Evolutionary conservation across 2,888 invertebrate species (phyloP), one percentile per base, ranked within the genome.

Genomic region (Bombylius discolor): DNA sequence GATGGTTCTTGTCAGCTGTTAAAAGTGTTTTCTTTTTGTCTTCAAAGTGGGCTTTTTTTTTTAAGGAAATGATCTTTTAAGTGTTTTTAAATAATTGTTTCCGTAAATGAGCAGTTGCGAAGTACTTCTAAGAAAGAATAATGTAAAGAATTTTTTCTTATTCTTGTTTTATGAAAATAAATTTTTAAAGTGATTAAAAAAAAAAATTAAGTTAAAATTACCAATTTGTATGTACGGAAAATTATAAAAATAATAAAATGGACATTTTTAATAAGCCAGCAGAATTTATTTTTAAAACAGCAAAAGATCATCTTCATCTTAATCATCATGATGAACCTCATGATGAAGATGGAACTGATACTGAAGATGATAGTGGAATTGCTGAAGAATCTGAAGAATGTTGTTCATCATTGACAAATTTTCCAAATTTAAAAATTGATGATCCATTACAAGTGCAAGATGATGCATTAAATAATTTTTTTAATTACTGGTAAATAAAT

Each of bases 301-400:
- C n/a, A 14, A 7, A 44, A 12, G n/a, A 45, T 42, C 8, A 11
- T 42, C 11, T 42, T 42, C 4, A 42, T 42, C 8, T 42, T 42
- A 4, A 11, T 8, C 12, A 8, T 36, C 57, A 1, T 49, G 54
- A 34, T 54, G 51, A 13, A 44, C 53, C 39, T 57, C 59, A 34
- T 7, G 62, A 61, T 36, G 63, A 62, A 14, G 64, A 62, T 45
- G 56, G 61, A 0, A 63, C 64, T 3, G 65, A 65, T 45, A 65
- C 64, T 7, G 65, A 65, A 45, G 64, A 65, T 53, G 65, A 65
- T 59, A 64, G 64, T 59, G 65, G 65, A n/a, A 65, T 65, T 56
- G 65, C 64, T 52, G 65, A 65, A 44, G 64, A 63, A 50, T 61
- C 62, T n/a, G 64, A 23, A 23, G 23, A 63, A 50, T 48, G 52